Base-by-base conservation (phyloP, 2,113 vertebrate species). In the Isichthys henryi region DNA sequence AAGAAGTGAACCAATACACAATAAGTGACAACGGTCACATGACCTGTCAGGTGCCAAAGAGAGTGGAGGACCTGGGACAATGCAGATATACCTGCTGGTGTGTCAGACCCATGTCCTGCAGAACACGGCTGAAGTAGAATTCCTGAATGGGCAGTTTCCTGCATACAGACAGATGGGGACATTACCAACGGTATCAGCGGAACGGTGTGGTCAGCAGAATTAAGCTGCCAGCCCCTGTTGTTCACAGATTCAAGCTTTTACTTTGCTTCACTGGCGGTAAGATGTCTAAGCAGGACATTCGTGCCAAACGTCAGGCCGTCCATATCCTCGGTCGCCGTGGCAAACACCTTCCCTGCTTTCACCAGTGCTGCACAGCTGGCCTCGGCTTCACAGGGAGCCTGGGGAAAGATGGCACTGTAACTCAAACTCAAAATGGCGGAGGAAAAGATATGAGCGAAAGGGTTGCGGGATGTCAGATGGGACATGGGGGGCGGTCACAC, bases 221-320 rank as follows among this genome's bases (percentile, higher is more conserved):
- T 77, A 46, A 77, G 21, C 39, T 39, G 39, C 39, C 39, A 39
- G 39, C 46, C 10, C 39, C 53, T 15, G 56, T 17, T 23, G 43
- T 23, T 46, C 35, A 48, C n/a, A 48, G 19, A 84, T 4, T 46
- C 21, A 1, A 88, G 21, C 52, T 62, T n/a, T 39, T 95, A 97
- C 96, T 99, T 99, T n/a, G 97, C 95, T 96, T 99, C 98, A 0
- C 98, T 99, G 91, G 97, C 96, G 0, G 98, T 99, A n/a, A 99
- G 95, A 88, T 99, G 98, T 87, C 98, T 94, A 93, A 99, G 96
- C 6, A 99, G 94, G 66, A 99, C 95, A 0, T 96, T 96, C 15
- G 97, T 99, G 89, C 98, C 98, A 0, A 99, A 99, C 2, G 98
- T 99, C 93, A 99, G 94, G 4, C 97, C 97, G 7, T 99, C 98